Evolutionary conservation across 2,888 invertebrate genomes (phyloP), one percentile per base, ranked within the genome.

Genomic region (Sarcophaga carnaria): DNA sequence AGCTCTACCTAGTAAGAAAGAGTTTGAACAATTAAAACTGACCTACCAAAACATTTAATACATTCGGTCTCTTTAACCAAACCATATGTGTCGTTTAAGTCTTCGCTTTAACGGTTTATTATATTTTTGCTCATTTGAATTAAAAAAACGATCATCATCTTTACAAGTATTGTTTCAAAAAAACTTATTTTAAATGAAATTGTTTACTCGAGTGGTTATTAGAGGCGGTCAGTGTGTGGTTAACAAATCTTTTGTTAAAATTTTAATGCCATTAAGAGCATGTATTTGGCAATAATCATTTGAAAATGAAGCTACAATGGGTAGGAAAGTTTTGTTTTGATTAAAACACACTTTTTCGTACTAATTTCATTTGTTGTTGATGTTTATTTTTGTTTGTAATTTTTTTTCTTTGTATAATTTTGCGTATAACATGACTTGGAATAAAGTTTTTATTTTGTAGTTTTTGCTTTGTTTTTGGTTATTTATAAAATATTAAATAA

Each of bases 41-140:
- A 83, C 80, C 83, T 83, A 80, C 72, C 76, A 69, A 80, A 79
- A 80, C 77, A 78, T 67, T 49, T 75, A 14, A 54, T 5, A 22
- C 14, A 63, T 70, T 22, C 8, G 69, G 67, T 22, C 37, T 45
- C 20, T 59, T 64, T 45, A 72, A 62, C 4, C 22, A 60, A 20
- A 4, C 14, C n/a, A 37, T 17, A 47, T 76, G 17, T 20, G 17
- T 63, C 47, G 20, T 27, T 12, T 54, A 25, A 25, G 25, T 20
- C 11, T 49, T 14, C 4, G 49, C 14, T 49, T 49, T 64, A 78
- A 59, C 63, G 69, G 69, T 11, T 66, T 64, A 11, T 54, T 37
- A 49, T 49, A 12, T 22, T 49, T 78, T 70, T 69, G 45, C 20
- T 77, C 47, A 77, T 77, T 71, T 62, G 27, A 71, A 70, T 70